Percentiles rank a stretch among this genome's conserved stretches.
Evolutionary conservation across 2,113 vertebrate species (phyloP).

Genomic region (Paradisaea rubra): DNA sequence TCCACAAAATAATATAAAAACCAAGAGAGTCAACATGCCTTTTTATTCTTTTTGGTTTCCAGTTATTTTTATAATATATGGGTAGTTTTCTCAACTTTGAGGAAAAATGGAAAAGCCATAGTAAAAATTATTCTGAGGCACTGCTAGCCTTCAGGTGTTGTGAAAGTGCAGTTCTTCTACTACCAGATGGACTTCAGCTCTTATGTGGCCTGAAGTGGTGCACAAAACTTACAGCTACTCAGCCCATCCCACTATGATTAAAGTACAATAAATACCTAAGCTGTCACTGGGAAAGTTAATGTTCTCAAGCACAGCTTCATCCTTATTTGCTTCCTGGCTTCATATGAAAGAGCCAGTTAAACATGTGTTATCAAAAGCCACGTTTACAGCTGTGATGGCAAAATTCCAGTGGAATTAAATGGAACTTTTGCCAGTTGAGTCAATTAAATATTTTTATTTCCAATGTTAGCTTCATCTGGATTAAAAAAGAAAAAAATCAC

Average conservation of each 20-base stretch:
- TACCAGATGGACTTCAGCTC: neutral
- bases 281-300: neutral
- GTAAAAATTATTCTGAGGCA: neutral
- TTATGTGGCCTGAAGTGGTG: neutral
- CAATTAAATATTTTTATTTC: conserved; percentile 11
- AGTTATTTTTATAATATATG: neutral
- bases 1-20: neutral
- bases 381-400: conserved; percentile 1
- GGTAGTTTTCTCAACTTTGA: neutral
- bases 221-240: neutral
- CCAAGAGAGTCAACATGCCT: rapidly evolving
- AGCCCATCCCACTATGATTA: neutral
- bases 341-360: neutral
- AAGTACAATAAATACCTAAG: neutral
- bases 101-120: neutral
- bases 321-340: neutral
- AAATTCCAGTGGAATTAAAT: neutral
- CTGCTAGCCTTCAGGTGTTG: neutral
- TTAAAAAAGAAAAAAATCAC: neutral
- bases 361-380: neutral
- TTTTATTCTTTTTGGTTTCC: neutral
- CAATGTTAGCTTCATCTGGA: neutral
- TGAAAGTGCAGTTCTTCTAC: neutral
- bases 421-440: neutral
- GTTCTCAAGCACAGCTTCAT: neutral